phyloP scores from a whole-genome alignment of 2,797 vertebrate species.

The Pristis pectinata region DNA sequence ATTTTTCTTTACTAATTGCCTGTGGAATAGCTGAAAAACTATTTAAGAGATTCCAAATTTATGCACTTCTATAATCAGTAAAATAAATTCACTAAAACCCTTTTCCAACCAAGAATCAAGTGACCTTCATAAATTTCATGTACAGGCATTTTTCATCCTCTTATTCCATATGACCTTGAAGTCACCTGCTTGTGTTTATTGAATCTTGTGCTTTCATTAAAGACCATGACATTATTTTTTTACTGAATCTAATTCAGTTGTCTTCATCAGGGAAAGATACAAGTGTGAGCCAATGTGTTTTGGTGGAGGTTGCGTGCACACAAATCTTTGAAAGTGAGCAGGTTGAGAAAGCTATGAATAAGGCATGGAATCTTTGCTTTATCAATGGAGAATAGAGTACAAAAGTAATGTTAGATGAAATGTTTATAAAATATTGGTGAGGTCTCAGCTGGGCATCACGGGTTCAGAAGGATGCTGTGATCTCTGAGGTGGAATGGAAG shows the following conservation, averaged over 20 bases:
- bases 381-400: background rate
- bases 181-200: background rate
- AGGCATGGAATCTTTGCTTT: background rate
- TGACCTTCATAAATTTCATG: background rate
- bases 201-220: background rate
- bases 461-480: background rate
- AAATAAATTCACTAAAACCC: background rate
- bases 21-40: background rate
- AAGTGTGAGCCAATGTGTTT: background rate
- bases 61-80: background rate
- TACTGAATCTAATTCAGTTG: constrained; percentile 19
- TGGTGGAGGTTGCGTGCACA: background rate
- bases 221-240: constrained; percentile 20
- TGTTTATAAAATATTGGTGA: background rate
- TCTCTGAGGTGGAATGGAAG: background rate
- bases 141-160: background rate
- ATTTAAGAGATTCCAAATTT: background rate
- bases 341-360: background rate
- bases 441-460: background rate
- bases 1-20: background rate
- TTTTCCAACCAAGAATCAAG: background rate
- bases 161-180: background rate
- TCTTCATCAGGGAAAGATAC: background rate
- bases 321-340: background rate
- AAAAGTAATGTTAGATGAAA: background rate